Evolutionary conservation across 1,140 invertebrate species (phyloP).

Genomic region (Drosophila jambulina): DNA sequence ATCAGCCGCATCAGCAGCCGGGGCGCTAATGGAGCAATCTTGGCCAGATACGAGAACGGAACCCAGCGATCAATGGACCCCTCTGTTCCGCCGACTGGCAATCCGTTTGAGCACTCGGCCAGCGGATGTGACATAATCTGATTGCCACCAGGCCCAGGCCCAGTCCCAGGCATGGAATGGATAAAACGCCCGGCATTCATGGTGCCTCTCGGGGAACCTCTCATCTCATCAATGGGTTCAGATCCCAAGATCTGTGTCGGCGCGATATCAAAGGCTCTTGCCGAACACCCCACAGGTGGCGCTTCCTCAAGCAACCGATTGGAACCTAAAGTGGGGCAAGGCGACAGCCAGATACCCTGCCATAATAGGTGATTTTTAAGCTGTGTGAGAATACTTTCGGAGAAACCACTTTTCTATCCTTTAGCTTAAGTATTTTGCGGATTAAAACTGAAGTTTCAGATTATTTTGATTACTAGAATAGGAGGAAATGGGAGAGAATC

Average conservation of each 20-base stretch:
- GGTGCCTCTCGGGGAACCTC: conserved; percentile 19
- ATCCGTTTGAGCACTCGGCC: conserved; percentile 32
- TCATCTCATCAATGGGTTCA: conserved; percentile 32
- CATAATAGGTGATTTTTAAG: not conserved
- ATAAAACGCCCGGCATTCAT: conserved; percentile 73
- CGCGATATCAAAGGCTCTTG: conserved; percentile 68
- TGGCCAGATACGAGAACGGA: conserved; percentile 48
- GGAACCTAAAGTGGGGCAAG: conserved; percentile 18
- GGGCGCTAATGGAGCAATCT: conserved; percentile 68
- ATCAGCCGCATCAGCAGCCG: conserved; percentile 7
- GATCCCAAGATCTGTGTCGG: conserved; percentile 73
- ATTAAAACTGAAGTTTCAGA: not conserved
- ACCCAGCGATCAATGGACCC: conserved; percentile 60
- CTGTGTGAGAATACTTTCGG: not conserved
- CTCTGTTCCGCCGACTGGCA: conserved; percentile 56
- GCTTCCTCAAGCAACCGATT: conserved; percentile 53
- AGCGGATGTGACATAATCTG: conserved; percentile 80
- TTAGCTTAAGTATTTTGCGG: not conserved
- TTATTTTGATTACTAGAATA: too few relatives aligned
- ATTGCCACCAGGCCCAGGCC: conserved; percentile 26
- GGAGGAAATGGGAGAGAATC: not conserved
- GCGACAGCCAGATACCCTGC: conserved; percentile 43
- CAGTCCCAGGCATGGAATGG: conserved; percentile 40
- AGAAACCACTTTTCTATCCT: not conserved
- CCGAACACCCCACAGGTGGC: conserved; percentile 70